phyloP scores from a whole-genome alignment of 2,113 vertebrate genomes.

The Drymodes brunneopygia region DNA sequence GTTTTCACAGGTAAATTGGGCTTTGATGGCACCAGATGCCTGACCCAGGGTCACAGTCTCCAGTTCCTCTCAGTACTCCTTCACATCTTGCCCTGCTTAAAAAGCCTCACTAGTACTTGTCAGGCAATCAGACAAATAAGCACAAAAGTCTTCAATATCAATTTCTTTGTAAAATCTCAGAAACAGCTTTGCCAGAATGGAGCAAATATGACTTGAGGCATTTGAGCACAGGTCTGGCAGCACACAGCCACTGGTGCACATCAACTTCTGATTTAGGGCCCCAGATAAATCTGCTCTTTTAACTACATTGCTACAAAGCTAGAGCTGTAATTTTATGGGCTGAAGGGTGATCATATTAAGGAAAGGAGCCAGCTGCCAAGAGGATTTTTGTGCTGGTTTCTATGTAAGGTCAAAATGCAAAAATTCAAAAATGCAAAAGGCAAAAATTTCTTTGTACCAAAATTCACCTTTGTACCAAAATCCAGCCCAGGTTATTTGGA shows the following conservation, averaged over 20 bases:
- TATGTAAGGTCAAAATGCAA: fast-evolving
- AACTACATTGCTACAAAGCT: not conserved
- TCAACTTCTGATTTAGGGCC: not conserved
- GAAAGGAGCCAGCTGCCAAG: not conserved
- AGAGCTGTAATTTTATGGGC: not conserved
- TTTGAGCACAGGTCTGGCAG: not conserved
- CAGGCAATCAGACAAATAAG: not conserved
- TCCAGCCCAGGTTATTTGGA: not conserved
- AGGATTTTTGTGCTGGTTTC: not conserved
- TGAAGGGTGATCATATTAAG: not conserved
- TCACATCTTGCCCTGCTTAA: not conserved
- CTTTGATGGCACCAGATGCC: not conserved
- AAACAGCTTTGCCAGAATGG: not conserved
- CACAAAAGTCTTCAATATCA: fast-evolving
- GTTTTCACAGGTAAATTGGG: not conserved
- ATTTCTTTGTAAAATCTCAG: not conserved
- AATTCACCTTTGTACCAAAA: not conserved
- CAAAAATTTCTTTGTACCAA: not conserved
- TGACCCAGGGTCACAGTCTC: fast-evolving
- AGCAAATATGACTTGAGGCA: not conserved
- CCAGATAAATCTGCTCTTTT: not conserved
- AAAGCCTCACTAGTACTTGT: not conserved
- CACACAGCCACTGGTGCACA: not conserved
- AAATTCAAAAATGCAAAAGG: no score
- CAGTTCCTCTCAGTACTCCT: not conserved